Evolutionary conservation across 1,140 invertebrate species (phyloP).

Genomic region (Andrena cerasifolii): DNA sequence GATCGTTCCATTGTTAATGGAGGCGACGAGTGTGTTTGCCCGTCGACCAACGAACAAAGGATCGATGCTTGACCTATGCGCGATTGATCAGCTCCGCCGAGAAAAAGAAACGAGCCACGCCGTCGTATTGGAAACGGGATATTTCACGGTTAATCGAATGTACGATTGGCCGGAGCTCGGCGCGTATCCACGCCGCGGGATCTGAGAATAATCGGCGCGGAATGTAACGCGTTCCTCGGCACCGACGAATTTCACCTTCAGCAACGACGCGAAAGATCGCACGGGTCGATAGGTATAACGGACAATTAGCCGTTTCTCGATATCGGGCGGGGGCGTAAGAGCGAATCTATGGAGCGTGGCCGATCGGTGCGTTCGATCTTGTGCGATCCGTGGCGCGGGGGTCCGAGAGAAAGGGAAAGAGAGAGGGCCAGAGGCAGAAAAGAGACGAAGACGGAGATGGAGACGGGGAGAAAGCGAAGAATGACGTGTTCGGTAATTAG

Average conservation of each 20-base stretch:
- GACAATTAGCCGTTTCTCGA: conserved; percentile 68
- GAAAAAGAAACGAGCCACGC: conserved; percentile 8
- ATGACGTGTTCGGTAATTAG: conserved; percentile 71
- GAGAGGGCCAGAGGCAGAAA: not conserved
- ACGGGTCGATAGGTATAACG: conserved; percentile 54
- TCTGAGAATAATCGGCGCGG: conserved; percentile 20
- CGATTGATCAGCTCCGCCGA: not conserved
- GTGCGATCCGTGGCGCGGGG: not conserved
- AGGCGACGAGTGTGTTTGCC: not conserved
- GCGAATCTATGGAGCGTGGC: conserved; percentile 50
- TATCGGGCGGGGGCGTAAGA: conserved; percentile 64
- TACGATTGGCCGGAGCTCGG: not conserved
- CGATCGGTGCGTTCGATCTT: conserved; percentile 50
- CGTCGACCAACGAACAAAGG: not conserved
- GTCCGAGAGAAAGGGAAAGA: conserved; percentile 20
- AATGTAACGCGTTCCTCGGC: conserved; percentile 16
- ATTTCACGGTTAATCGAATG: conserved; percentile 48
- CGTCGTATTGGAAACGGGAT: conserved; percentile 26
- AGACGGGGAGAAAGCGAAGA: conserved; percentile 57
- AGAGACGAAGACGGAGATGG: conserved; percentile 8
- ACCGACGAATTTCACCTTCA: conserved; percentile 50
- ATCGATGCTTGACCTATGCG: not conserved
- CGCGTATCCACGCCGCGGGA: not conserved
- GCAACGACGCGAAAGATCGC: conserved; percentile 48
- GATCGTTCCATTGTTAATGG: conserved; percentile 31